Evolutionary conservation across 2,797 vertebrate species (phyloP), one percentile per base, ranked within the genome.

Genomic region (Semaprochilodus insignis): DNA sequence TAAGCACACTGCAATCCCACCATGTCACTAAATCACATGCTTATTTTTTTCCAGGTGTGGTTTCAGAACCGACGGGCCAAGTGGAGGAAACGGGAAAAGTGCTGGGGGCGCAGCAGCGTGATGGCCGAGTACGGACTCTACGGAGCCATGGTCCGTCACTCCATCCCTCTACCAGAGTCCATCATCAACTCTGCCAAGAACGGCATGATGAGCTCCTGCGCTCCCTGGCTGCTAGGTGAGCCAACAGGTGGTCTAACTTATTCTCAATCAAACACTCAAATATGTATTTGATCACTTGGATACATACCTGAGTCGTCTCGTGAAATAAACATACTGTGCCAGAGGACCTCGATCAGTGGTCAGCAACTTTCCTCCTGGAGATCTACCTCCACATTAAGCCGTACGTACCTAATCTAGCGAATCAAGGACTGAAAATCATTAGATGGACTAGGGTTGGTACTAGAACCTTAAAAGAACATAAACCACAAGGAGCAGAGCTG

Each of bases 31-130:
- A 19, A 34, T 36, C 3, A 4, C 23, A 8, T 16, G 6, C 2
- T 34, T 36, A 8, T 15, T 17, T 57, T 36, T 14, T 23, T 25
- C 89, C 89, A 97, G 96, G 96, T 96, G 81, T 97, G 96, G 96
- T 97, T 97, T 90, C 96, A 97, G 90, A 97, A 97, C 90, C 94
- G 96, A 71, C 93, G 96, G 85, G 96, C 96, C 78, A 97, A 97
- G 87, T 97, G 96, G 96, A 91, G 96, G 75, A 97, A 97, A 90
- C 89, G 95, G 70, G 96, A 97, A 90, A 97, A 97, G 87, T 96
- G 95, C 84, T 97, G 96, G 96, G 96, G 95, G 1, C 91, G 96
- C 75, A 97, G 96, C 93, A 97, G 95, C 0, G 94, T 96, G 79
- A 97, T 97, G 96, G 96, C 96, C 0, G 95, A 97, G 85, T 97